phyloP scores from a whole-genome alignment of 1,140 invertebrate genomes.

The Philopotamus ludificatus region DNA sequence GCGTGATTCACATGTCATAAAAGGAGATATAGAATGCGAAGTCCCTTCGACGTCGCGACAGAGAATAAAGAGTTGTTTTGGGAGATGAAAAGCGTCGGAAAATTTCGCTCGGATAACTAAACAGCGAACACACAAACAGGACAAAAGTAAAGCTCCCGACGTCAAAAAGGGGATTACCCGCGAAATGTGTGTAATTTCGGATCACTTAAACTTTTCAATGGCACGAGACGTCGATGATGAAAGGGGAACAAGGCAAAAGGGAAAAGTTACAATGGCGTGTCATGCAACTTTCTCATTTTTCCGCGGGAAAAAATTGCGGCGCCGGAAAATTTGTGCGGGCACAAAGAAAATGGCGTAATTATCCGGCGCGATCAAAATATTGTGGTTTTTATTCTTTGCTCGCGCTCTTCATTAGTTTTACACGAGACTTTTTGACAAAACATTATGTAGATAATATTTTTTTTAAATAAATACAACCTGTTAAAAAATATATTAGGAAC shows the following conservation, averaged over 20 bases:
- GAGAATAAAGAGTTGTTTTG: constrained; percentile 13
- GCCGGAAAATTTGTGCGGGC: neutral
- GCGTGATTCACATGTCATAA: no score
- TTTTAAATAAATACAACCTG: no score
- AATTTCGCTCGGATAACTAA: constrained; percentile 6
- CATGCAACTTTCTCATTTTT: constrained; percentile 17
- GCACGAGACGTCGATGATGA: constrained; percentile 23
- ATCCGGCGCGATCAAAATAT: no score
- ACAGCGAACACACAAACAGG: constrained; percentile 1
- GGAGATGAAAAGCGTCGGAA: constrained; percentile 10
- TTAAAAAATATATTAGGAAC: no score
- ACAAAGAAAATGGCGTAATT: no score
- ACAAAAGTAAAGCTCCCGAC: constrained; percentile 17
- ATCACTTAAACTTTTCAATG: constrained; percentile 32
- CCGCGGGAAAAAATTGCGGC: constrained; percentile 1
- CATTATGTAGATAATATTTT: no score
- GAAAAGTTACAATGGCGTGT: constrained; percentile 28
- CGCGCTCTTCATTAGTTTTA: no score
- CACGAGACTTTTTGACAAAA: no score
- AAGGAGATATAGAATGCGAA: no score
- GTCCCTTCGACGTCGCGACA: no score
- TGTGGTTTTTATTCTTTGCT: no score
- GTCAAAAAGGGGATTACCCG: neutral
- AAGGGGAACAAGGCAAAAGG: constrained; percentile 17
- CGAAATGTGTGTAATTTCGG: constrained; percentile 31